Percentiles rank a stretch among this genome's conserved stretches.
Conservation (phyloP, 1,140 invertebrate species). For the Saccostrea cuccullata region DNA sequence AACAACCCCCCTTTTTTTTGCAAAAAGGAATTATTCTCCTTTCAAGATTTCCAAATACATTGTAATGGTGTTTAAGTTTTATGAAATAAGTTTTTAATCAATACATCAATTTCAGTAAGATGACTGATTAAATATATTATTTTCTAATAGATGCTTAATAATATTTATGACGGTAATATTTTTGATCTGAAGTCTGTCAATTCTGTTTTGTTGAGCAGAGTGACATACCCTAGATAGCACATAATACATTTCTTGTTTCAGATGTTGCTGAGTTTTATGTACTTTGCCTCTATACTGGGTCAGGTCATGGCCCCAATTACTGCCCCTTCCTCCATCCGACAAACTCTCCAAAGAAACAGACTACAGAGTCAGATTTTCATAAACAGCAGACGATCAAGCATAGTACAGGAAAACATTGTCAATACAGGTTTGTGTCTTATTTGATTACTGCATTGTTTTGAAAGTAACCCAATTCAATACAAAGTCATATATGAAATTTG, state of each 20-base stretch:
- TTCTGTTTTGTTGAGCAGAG: neutral
- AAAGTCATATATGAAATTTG: too few species aligned
- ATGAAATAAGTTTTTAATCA: too few species aligned
- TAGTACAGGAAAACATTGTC: neutral
- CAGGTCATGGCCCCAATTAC: constrained; percentile 51
- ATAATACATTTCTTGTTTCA: constrained; percentile 31
- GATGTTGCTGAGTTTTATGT: constrained; percentile 67
- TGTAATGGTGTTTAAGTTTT: too few species aligned
- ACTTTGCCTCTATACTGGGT: constrained; percentile 65
- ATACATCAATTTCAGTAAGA: too few species aligned
- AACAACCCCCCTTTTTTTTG: too few species aligned
- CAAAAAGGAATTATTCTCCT: too few species aligned
- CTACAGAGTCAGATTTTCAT: neutral
- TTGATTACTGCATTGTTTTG: too few species aligned
- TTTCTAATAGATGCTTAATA: too few species aligned
- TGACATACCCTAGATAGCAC: neutral
- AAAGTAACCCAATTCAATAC: too few species aligned
- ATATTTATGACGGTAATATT: too few species aligned
- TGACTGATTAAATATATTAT: too few species aligned
- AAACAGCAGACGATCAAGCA: neutral
- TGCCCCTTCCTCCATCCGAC: neutral
- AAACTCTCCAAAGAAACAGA: neutral
- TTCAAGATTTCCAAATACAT: too few species aligned
- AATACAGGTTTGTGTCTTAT: neutral
- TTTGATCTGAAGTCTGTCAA: neutral